Base-by-base conservation (phyloP, 1,140 invertebrate genomes). In the Varroa destructor region DNA sequence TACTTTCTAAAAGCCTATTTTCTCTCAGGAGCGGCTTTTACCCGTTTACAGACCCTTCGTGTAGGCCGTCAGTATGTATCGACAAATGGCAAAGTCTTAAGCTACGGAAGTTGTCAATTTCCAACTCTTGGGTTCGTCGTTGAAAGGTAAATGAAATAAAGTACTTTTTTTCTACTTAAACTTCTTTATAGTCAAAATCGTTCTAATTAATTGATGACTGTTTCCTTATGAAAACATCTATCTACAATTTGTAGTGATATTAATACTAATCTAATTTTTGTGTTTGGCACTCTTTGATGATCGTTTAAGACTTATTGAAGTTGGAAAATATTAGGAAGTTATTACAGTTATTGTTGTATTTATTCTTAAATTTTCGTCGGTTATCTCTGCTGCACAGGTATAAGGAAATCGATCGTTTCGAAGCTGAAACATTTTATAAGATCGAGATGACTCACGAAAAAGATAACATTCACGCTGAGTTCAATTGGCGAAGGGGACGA, bases 51-150 rank as follows among this genome's bases (percentile, higher is more conserved):
- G 84, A 99, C 97, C 0, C 77, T 99, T 43, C 83, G 93, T 57
- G 79, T 98, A 0, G 86, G 89, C 77, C 87, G 87, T 78, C 91
- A 91, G 1, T 80, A 82, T 64, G 85, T 85, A 75, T 81, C 91
- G 70, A 80, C 72, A 40, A 74, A 73, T 37, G 72, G 75, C 64
- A 70, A 73, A 55, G 77, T 99, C 0, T 89, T 99, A 42, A 98
- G 94, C 80, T 95, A 99, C 81, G 96, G 97, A 0, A 92, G 89
- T 67, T 98, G 95, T 79, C 95, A 98, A 77, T 97, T 97, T 81
- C 94, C 94, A 54, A 97, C 95, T 0, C 80, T 97, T 51, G 95
- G 94, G 12, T 98, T 98, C 84, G 92, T 97, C 40, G 93, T 96
- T 0, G 93, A 97, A 79, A 83, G 94, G 70, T 97, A 88, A 77